Conservation (phyloP, 2,888 invertebrate species). For the Drosophila setosimentum region DNA sequence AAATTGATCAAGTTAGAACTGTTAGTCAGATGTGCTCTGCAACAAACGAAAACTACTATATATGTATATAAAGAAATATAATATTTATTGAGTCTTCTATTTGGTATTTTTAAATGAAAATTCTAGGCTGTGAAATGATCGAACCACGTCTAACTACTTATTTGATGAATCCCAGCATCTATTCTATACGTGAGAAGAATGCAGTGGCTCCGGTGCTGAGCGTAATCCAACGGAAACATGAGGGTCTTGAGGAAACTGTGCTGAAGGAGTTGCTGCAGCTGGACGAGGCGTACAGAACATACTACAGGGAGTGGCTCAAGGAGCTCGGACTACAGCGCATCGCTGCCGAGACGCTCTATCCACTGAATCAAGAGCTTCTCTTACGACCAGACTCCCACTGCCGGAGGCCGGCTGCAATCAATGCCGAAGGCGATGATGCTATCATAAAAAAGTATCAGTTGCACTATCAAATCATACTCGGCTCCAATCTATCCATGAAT, state of each 20-base stretch:
- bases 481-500: constrained; percentile 49
- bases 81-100: background rate
- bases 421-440: constrained; percentile 55
- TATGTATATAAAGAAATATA: background rate
- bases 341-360: constrained; percentile 61
- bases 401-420: constrained; percentile 53
- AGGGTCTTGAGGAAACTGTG: constrained; percentile 28
- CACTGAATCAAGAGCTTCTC: constrained; percentile 66
- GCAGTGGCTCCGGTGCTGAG: background rate
- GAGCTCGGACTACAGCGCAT: constrained; percentile 71
- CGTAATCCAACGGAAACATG: constrained; percentile 6
- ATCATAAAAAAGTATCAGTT: constrained; percentile 65
- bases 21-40: background rate
- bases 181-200: background rate
- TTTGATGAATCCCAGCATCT: background rate
- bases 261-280: constrained; percentile 53
- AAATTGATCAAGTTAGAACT: background rate
- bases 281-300: constrained; percentile 61
- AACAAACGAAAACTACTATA: background rate
- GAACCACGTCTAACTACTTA: background rate
- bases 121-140: background rate
- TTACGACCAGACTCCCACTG: constrained; percentile 48
- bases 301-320: constrained; percentile 44
- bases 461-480: constrained; percentile 58
- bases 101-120: background rate